phyloP scores from a whole-genome alignment of 2,113 vertebrate species.

The Eurypyga helias region DNA sequence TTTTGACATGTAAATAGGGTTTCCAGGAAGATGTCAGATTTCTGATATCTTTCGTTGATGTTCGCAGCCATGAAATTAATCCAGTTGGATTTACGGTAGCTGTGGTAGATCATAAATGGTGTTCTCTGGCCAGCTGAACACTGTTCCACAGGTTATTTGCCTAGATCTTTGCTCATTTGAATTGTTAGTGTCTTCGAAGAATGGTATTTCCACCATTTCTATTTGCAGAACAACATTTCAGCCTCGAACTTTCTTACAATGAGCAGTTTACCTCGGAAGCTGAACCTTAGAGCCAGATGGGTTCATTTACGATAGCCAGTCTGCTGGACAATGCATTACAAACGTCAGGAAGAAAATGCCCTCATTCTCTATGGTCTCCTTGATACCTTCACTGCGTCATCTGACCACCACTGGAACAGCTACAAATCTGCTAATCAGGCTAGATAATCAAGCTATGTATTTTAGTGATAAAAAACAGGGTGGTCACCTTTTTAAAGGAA shows the following conservation, averaged over 20 bases:
- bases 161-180: background rate
- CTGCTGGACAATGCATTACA: background rate
- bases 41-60: background rate
- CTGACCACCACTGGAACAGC: background rate
- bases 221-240: background rate
- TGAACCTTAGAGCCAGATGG: background rate
- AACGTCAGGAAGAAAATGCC: background rate
- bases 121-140: background rate
- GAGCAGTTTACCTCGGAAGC: background rate
- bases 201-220: background rate
- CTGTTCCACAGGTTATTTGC: background rate
- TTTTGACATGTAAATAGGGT: background rate
- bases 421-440: background rate
- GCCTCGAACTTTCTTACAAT: background rate
- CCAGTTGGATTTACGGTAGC: background rate
- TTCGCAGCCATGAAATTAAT: background rate
- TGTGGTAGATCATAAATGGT: background rate
- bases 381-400: background rate
- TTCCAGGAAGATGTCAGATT: background rate
- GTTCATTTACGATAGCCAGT: background rate
- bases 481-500: background rate
- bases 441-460: background rate
- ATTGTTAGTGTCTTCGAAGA: background rate
- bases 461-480: background rate
- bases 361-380: background rate